A percentile compares a stretch with the other conserved stretches of the same genome.
These are phyloP conservation scores for Elegia similella DNA, from an alignment of 2,888 invertebrate species.

Conservation along the genomic window DNA sequence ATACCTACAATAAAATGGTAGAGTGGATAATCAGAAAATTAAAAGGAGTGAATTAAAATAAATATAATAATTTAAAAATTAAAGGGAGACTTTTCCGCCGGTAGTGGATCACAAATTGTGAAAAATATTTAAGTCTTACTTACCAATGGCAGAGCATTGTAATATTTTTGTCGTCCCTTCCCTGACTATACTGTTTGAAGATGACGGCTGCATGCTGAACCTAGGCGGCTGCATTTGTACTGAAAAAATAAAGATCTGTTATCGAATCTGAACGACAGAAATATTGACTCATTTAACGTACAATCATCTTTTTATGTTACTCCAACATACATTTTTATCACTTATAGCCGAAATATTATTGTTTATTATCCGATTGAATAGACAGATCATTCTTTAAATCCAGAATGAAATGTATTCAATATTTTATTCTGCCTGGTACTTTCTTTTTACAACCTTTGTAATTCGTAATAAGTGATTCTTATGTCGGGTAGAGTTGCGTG, in stretches of 20 bases:
- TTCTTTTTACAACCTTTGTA: not conserved
- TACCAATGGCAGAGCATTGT: slow-evolving; percentile 95
- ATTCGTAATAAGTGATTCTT: not conserved
- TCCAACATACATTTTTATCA: no score
- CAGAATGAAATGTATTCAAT: not conserved
- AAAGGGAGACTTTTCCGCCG: not conserved
- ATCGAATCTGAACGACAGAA: not conserved
- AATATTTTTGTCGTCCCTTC: slow-evolving; percentile 95
- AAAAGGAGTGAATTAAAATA: not conserved
- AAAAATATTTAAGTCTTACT: slow-evolving; percentile 42
- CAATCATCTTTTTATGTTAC: no score
- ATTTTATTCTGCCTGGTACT: no score
- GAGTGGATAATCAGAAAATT: not conserved
- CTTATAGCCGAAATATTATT: no score
- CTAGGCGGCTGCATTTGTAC: slow-evolving; percentile 90
- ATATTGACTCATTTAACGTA: not conserved
- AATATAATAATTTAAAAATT: not conserved
- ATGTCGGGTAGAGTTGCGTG: slow-evolving; percentile 2
- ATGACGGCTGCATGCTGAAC: slow-evolving; percentile 93
- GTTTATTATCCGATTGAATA: no score
- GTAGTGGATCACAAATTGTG: no score
- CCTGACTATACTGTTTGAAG: slow-evolving; percentile 91
- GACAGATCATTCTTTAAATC: no score
- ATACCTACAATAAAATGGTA: slow-evolving; percentile 82
- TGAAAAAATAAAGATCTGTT: slow-evolving; percentile 46